Percentiles rank a stretch among this genome's conserved stretches.
These are phyloP conservation scores for Agriotes lineatus DNA, from an alignment of 2,888 invertebrate species.

Conservation along the genomic window DNA sequence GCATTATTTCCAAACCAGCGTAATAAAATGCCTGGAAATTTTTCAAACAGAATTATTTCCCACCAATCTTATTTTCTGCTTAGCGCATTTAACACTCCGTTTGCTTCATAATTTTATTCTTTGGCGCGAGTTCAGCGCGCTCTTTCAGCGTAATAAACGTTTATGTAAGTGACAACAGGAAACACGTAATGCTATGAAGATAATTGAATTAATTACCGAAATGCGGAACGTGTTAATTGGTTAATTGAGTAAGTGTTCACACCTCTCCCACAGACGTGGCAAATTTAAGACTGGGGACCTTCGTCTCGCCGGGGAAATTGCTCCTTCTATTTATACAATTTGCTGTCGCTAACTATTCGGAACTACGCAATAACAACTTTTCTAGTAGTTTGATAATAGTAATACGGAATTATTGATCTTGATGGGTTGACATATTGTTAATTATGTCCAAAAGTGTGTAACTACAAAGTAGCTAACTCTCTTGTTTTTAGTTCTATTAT, in stretches of 20 bases:
- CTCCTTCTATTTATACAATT: conserved; percentile 26
- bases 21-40: too few species aligned
- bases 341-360: conserved; percentile 16
- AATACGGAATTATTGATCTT: conserved; percentile 16
- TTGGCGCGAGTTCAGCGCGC: conserved; percentile 3
- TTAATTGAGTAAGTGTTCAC: conserved; percentile 43
- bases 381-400: neutral
- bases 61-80: neutral
- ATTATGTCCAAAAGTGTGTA: too few species aligned
- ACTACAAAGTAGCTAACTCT: too few species aligned
- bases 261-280: conserved; percentile 35
- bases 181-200: conserved; percentile 39
- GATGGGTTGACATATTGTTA: too few species aligned
- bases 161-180: conserved; percentile 39
- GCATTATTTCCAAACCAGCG: too few species aligned
- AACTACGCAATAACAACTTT: neutral
- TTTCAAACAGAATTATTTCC: too few species aligned
- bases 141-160: conserved; percentile 35
- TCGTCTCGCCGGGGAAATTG: conserved; percentile 27
- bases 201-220: conserved; percentile 43
- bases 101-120: conserved; percentile 3
- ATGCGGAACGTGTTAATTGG: conserved; percentile 41
- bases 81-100: neutral
- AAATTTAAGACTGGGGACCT: conserved; percentile 39
- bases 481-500: too few species aligned